Conservation (phyloP, 2,113 vertebrate genomes). For the Atrichornis clamosus region DNA sequence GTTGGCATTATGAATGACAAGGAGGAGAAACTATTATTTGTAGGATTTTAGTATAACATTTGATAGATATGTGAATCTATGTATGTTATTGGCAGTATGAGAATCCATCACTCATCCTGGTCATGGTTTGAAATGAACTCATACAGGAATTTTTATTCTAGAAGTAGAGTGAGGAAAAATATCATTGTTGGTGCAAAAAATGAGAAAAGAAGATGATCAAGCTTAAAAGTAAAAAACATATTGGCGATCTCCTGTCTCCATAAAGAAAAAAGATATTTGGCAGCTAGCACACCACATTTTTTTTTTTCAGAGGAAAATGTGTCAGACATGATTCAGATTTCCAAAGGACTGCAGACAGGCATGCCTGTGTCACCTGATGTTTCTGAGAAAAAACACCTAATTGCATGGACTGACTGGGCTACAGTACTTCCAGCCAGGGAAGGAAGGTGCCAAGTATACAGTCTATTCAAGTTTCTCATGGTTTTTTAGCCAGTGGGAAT, state of each 20-base stretch:
- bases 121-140: neutral
- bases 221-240: neutral
- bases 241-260: neutral
- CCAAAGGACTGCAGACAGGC: neutral
- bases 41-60: neutral
- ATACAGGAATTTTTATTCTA: neutral
- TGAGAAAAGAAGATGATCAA: neutral
- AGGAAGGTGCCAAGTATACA: neutral
- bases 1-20: neutral
- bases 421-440: neutral
- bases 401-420: neutral
- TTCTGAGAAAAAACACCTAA: neutral
- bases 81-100: neutral
- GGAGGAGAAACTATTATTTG: neutral
- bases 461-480: neutral
- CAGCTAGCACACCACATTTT: neutral
- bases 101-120: neutral
- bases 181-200: neutral
- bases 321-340: neutral
- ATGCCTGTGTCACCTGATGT: neutral
- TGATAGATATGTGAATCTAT: neutral
- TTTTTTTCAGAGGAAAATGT: neutral
- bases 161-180: neutral
- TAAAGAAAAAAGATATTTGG: neutral
- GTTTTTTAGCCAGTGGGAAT: neutral